Evolutionary conservation across 2,113 vertebrate species (phyloP), one percentile per base, ranked within the genome.

Genomic region (Heterotilapia buettikoferi): DNA sequence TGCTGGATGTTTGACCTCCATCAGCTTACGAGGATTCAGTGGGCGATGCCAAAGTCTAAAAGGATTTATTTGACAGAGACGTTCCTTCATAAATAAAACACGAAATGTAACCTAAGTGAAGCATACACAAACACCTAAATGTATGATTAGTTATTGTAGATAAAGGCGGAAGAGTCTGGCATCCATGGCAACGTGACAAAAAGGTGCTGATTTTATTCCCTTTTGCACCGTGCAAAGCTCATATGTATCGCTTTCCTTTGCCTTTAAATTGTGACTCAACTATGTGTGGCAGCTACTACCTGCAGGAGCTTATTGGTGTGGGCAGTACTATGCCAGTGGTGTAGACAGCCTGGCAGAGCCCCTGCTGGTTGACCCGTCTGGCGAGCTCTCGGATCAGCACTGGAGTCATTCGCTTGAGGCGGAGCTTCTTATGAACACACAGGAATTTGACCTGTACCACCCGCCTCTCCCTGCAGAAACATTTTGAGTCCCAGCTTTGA

Each of bases 391-490:
- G 96, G 94, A 99, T 99, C 91, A 99, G 94, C 29, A 99, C 98
- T 0, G 99, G 99, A 19, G 98, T 97, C 95, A 99, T 97, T 13
- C 98, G 96, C 88, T 99, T 99, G 1, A 97, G 97, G 80, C 98
- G 98, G 50, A 99, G 95, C 94, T 99, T 99, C 95, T 99, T 99
- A 87, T 99, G 99, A 79, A 99, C 98, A 7, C 99, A 99, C 52
- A 99, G 95, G 94, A 99, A 97, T 87, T 98, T 98, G 89, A 99
- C 98, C 93, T 99, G 98, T 11, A 97, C 98, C 98, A 98, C 97
- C 94, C 95, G 97, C 96, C 97, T 98, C 94, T 97, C 96, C 93
- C 99, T 99, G 93, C 84, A 61, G 68, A 56, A 54, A 91, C 43
- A 57, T 40, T 84, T 78, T 31, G 9, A 81, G 24, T 19, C 10